phyloP scores from a whole-genome alignment of 2,888 invertebrate species.

The Sclerodermus sp. region DNA sequence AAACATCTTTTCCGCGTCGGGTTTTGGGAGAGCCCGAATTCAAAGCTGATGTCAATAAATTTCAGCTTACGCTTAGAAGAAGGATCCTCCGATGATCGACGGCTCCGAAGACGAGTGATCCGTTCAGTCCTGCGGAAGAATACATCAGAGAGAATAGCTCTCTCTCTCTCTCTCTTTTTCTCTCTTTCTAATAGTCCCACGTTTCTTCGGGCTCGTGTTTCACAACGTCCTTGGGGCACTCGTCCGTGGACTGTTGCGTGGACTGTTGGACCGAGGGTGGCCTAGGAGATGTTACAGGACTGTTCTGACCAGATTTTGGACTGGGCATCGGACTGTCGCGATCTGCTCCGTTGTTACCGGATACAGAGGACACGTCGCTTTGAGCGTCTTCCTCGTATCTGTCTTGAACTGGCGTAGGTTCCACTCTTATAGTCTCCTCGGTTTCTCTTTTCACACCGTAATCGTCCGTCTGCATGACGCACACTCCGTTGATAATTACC shows the following conservation, averaged over 20 bases:
- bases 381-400: conserved; percentile 62
- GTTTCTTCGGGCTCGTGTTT: conserved; percentile 55
- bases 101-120: too few species aligned
- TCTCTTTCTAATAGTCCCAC: conserved; percentile 50
- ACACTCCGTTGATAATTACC: conserved; percentile 91
- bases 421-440: conserved; percentile 75
- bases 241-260: conserved; percentile 37
- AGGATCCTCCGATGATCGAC: too few species aligned
- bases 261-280: conserved; percentile 42
- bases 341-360: conserved; percentile 48
- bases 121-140: too few species aligned
- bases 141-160: too few species aligned
- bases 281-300: conserved; percentile 46
- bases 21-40: too few species aligned
- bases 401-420: conserved; percentile 74
- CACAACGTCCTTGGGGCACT: conserved; percentile 48
- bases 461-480: conserved; percentile 85
- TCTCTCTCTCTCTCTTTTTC: too few species aligned
- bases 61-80: too few species aligned
- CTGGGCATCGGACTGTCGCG: conserved; percentile 51
- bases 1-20: too few species aligned
- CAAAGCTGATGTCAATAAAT: too few species aligned
- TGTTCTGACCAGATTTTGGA: conserved; percentile 49
- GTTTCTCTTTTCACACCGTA: conserved; percentile 61
- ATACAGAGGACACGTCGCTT: conserved; percentile 58